A percentile compares a stretch with the other conserved stretches of the same genome.
phyloP scores from a whole-genome alignment of 2,888 invertebrate species.

The Pyrgus malvae region DNA sequence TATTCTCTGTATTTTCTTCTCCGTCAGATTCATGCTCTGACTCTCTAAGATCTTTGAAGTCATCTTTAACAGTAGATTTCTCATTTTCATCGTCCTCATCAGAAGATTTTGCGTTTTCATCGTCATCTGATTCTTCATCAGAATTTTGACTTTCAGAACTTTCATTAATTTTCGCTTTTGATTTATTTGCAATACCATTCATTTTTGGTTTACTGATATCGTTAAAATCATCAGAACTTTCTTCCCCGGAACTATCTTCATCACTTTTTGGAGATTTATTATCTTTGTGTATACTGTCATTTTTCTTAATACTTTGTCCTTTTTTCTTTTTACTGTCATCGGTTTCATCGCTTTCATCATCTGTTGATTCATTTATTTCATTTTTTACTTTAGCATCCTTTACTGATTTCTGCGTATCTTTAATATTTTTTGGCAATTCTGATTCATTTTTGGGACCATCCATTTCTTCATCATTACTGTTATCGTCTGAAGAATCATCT shows the following conservation, averaged over 20 bases:
- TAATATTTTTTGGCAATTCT: background rate
- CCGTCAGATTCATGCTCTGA: constrained; percentile 61
- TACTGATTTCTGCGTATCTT: constrained; percentile 7
- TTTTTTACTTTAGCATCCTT: background rate
- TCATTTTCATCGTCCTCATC: constrained; percentile 29
- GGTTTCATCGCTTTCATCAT: constrained; percentile 33
- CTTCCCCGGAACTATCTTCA: constrained; percentile 27
- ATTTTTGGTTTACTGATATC: background rate
- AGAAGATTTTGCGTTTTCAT: constrained; percentile 22
- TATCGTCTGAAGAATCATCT: constrained; percentile 13
- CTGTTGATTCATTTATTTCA: constrained; percentile 21
- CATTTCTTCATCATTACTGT: constrained; percentile 28
- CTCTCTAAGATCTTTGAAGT: constrained; percentile 75
- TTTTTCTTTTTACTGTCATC: constrained; percentile 18
- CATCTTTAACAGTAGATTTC: constrained; percentile 40
- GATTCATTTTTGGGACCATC: constrained; percentile 13
- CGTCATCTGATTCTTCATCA: constrained; percentile 18
- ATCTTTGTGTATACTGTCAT: constrained; percentile 14
- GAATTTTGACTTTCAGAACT: constrained; percentile 5
- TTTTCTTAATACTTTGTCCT: background rate
- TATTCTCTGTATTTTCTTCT: constrained; percentile 44
- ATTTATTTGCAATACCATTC: constrained; percentile 5
- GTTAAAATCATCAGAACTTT: constrained; percentile 28
- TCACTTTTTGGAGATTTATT: background rate
- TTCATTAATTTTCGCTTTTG: background rate